Evolutionary conservation across 1,140 invertebrate species (phyloP).

Genomic region (Zaprionus inermis): DNA sequence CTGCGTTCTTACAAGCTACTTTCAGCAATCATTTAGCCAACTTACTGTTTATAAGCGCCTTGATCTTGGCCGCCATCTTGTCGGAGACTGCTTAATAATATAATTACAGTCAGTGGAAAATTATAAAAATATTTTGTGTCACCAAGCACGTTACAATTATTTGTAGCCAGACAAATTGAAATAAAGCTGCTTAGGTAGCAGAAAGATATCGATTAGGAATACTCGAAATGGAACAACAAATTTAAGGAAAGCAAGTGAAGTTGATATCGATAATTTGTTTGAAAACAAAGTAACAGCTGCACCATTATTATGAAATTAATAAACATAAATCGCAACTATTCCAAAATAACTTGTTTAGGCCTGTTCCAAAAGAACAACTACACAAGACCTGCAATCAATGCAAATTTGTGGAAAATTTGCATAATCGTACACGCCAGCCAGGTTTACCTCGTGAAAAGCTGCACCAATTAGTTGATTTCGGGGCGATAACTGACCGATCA

Average conservation of each 20-base stretch:
- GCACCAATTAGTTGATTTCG: slow-evolving; percentile 68
- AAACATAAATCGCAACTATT: slow-evolving; percentile 8
- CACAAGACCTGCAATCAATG: slow-evolving; percentile 16
- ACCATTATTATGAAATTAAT: background rate
- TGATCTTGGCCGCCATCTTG: slow-evolving; percentile 47
- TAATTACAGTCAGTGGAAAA: background rate
- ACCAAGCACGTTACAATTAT: background rate
- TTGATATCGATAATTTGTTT: background rate
- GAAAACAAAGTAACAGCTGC: background rate
- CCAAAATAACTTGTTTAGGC: slow-evolving; percentile 27
- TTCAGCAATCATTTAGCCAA: background rate
- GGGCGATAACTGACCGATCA: slow-evolving; percentile 75
- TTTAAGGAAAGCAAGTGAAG: background rate
- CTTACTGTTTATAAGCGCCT: slow-evolving; percentile 63
- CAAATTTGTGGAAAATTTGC: slow-evolving; percentile 61
- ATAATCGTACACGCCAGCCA: slow-evolving; percentile 47
- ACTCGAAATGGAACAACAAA: slow-evolving; percentile 21
- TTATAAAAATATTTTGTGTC: background rate
- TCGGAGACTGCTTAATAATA: slow-evolving; percentile 41
- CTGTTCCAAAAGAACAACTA: slow-evolving; percentile 15
- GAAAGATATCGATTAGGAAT: background rate
- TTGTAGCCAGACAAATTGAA: slow-evolving; percentile 4
- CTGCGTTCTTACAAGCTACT: too few species aligned
- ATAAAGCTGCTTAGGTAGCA: slow-evolving; percentile 10
- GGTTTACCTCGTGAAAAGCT: slow-evolving; percentile 29